Percentiles rank a stretch among this genome's conserved stretches.
Conservation (phyloP, 2,888 invertebrate genomes). For the Heteromurus nitidus region DNA sequence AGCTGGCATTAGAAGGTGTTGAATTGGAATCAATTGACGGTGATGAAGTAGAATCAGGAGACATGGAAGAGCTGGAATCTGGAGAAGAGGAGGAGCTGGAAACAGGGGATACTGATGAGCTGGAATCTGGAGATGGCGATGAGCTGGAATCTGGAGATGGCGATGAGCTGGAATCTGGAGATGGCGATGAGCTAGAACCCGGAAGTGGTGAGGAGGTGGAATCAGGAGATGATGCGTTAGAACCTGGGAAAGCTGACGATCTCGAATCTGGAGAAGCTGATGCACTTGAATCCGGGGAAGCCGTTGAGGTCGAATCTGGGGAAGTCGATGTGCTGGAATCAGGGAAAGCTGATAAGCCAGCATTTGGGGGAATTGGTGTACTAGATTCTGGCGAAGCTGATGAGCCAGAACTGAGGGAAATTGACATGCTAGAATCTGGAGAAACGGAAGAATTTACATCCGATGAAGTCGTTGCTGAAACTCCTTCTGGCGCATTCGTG, state of each 20-base stretch:
- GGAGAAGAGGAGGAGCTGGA: not conserved
- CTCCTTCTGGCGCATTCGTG: no score
- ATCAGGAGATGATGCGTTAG: not conserved
- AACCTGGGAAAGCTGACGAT: no score
- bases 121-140: not conserved
- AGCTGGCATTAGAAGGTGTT: not conserved
- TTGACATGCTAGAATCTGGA: not conserved
- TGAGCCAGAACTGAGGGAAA: not conserved
- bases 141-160: not conserved
- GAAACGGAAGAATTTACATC: not conserved
- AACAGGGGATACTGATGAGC: not conserved
- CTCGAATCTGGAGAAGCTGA: conserved; percentile 5
- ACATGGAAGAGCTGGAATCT: not conserved
- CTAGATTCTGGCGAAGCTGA: not conserved
- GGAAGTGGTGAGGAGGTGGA: not conserved
- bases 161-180: conserved; percentile 1
- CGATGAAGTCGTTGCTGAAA: not conserved
- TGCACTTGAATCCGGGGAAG: conserved; percentile 15
- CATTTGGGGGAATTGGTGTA: no score
- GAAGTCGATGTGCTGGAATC: not conserved
- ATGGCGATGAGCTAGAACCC: not conserved
- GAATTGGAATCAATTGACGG: not conserved
- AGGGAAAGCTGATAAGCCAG: no score
- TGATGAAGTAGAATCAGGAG: not conserved
- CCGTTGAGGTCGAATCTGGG: not conserved